Evolutionary conservation across 2,797 vertebrate genomes (phyloP).

Genomic region (Danio choprae): DNA sequence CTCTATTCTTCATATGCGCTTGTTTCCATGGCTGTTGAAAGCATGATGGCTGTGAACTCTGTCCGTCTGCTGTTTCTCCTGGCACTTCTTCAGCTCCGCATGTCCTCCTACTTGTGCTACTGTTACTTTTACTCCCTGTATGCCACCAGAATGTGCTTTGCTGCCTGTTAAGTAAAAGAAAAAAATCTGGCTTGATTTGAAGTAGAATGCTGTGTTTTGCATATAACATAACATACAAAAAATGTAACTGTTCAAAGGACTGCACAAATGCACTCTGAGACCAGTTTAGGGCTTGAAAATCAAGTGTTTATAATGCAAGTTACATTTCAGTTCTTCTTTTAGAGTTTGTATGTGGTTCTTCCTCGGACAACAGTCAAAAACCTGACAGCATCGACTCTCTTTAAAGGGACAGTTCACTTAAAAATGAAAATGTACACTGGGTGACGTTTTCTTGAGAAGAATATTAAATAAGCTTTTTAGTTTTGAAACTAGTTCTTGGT

Average conservation of each 20-base stretch:
- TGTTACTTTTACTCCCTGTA: conserved; percentile 7
- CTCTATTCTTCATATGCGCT: neutral
- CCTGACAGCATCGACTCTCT: neutral
- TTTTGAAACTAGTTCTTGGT: no score
- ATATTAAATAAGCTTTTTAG: no score
- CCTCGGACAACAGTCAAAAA: neutral
- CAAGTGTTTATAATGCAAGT: neutral
- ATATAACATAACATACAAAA: neutral
- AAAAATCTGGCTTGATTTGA: conserved; percentile 4
- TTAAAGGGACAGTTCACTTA: no score
- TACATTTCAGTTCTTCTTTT: conserved; percentile 18
- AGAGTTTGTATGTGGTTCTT: neutral
- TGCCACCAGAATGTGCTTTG: conserved; percentile 2
- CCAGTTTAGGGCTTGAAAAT: neutral
- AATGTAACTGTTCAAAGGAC: neutral
- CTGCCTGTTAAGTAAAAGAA: neutral
- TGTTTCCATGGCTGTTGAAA: neutral
- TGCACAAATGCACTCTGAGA: neutral
- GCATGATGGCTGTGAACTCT: neutral
- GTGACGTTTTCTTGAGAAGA: no score
- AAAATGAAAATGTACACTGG: no score
- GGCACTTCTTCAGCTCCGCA: neutral
- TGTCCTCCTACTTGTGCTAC: neutral
- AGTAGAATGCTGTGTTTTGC: neutral
- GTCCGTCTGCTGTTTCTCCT: neutral